These are phyloP conservation scores for Pseudobourletiella spinata DNA, from an alignment of 1,140 invertebrate species.

Conservation along the genomic window DNA sequence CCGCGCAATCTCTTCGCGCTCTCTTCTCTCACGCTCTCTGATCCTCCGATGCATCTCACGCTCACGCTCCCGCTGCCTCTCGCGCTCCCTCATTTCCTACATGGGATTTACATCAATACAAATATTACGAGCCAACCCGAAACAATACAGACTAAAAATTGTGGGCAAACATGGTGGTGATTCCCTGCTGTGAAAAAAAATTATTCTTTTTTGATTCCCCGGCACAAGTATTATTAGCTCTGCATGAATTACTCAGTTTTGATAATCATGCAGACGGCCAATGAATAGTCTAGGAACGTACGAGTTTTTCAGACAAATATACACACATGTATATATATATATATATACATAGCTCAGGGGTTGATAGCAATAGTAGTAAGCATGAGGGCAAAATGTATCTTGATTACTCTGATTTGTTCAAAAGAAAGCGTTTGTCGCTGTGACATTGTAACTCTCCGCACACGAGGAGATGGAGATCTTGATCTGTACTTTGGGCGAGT, in stretches of 20 bases:
- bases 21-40: constrained; percentile 55
- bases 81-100: constrained; percentile 56
- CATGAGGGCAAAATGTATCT: not conserved
- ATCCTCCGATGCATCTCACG: constrained; percentile 61
- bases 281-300: not conserved
- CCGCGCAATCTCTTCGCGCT: constrained; percentile 50
- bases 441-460: not conserved
- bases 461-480: not conserved
- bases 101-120: not conserved
- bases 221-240: not conserved
- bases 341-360: not conserved
- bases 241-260: not conserved
- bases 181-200: not conserved
- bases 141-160: not conserved
- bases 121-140: not conserved
- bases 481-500: constrained; percentile 14
- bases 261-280: not conserved
- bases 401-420: constrained; percentile 10
- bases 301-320: not conserved
- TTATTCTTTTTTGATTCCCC: not conserved
- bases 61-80: constrained; percentile 62
- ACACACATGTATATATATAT: not conserved
- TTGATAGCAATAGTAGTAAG: not conserved
- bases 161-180: not conserved
- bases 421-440: constrained; percentile 4